phyloP scores from a whole-genome alignment of 2,797 vertebrate species.

The Alectoris magna region DNA sequence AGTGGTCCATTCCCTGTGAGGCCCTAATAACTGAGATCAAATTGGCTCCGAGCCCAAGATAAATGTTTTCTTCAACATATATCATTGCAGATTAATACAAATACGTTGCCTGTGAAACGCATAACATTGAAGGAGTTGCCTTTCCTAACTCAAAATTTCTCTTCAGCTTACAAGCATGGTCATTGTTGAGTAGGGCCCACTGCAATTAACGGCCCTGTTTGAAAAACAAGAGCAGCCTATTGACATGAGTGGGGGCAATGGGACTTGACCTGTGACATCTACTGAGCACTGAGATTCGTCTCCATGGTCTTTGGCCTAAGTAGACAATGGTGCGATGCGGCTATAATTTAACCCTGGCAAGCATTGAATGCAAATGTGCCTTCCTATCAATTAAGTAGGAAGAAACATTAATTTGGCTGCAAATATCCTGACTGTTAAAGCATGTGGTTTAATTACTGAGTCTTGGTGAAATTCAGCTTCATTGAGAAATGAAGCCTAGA shows the following conservation, averaged over 20 bases:
- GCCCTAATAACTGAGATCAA: not conserved
- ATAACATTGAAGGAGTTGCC: not conserved
- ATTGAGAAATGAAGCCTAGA: constrained; percentile 6
- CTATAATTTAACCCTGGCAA: not conserved
- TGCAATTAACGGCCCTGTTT: rapidly evolving
- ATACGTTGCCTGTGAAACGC: not conserved
- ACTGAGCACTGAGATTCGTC: rapidly evolving
- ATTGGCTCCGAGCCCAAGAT: not conserved
- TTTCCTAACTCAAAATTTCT: not conserved
- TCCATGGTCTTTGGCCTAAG: not conserved
- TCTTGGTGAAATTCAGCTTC: constrained; percentile 38
- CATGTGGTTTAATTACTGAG: constrained; percentile 41
- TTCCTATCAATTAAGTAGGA: constrained; percentile 34
- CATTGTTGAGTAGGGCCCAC: rapidly evolving
- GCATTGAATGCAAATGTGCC: not conserved
- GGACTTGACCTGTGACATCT: not conserved
- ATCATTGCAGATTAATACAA: rapidly evolving
- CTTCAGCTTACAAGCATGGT: not conserved
- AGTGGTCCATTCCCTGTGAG: not conserved
- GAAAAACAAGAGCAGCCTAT: not conserved
- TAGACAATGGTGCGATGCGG: rapidly evolving
- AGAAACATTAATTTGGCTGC: constrained; percentile 2
- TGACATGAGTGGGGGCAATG: rapidly evolving
- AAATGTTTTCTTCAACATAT: not conserved
- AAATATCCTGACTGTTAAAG: constrained; percentile 39